Base-by-base conservation (phyloP, 2,113 vertebrate species). In the Macrotus californicus region DNA sequence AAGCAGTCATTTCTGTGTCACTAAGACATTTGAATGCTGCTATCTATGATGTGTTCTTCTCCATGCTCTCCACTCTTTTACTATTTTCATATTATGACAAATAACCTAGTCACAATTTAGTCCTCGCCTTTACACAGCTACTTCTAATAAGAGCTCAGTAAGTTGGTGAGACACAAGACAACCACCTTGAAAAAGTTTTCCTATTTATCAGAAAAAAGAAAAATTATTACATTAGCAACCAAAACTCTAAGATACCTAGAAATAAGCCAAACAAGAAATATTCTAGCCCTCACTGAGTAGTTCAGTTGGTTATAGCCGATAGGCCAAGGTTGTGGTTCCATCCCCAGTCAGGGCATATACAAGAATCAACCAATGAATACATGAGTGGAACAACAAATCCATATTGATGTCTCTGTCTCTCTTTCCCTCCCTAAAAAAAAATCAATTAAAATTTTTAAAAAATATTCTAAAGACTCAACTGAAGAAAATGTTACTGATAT, bases 181-280 rank as follows among this genome's bases (percentile, higher is more conserved):
- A 69, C n/a, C 16, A 86, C 12, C 59, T 56, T 89, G n/a, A 39
- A 39, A 69, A 82, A 85, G n/a, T 8, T 96, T 87, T 92, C 79
- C 19, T 80, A 87, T 69, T 75, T 75, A 75, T 6, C 16, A 83
- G 26, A 39, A 66, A 52, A 76, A 36, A 22, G 46, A 41, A 18
- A 48, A 66, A 67, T 16, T 16, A 92, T 52, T 69, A 46, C 7
- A 79, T 72, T 83, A 91, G 15, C 19, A 83, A 87, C 26, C n/a
- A 85, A 93, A 96, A 79, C 12, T 73, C 12, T 54, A 77, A 29
- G 67, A 79, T 50, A 77, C 21, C 31, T 87, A 73, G 29, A 22
- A 95, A 89, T 48, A 93, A 76, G 22, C 21, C 59, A 73, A 93
- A 43, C 3, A 81, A 93, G 46, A 93, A 80, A 91, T 59, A 95